Evolutionary conservation across 2,888 invertebrate species (phyloP), one percentile per base, ranked within the genome.

Genomic region (Hesperia comma): DNA sequence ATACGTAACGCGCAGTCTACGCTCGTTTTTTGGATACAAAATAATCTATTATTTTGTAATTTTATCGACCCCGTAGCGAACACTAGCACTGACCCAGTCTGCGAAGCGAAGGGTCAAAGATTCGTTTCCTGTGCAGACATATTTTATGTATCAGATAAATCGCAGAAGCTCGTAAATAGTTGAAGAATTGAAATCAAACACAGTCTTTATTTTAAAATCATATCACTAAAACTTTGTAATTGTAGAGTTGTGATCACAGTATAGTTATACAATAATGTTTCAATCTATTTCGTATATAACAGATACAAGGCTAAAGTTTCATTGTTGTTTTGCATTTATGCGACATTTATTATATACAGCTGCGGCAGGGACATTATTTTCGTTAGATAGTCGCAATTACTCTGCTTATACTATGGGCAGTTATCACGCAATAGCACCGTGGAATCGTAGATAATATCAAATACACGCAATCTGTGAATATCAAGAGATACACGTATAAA

Each of bases 401-500:
- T 67, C 64, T 57, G 67, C 63, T 69, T 71, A 61, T 58, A 58
- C 71, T 73, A 74, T 73, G 75, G 71, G 56, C 72, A 69, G 69
- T 70, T 69, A 75, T 73, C 77, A 77, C 77, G 77, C 77, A 70
- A 75, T 71, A 75, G 73, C 72, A 71, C 72, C 69, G 69, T 66
- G 63, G 67, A 74, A 71, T 70, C 69, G 61, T 68, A 71, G 69
- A 73, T 71, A 74, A 72, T 66, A 60, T 60, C 54, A 33, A 60
- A 66, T 15, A 66, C 66, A 66, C 66, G 66, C 66, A 60, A 66
- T 66, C 60, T 26, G 43, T 54, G 43, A 66, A 53, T 53, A 43
- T 51, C 7, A 32, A 51, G n/a, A 6, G 40, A 57, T 64, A 53
- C 14, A 14, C 51, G 6, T 46, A 46, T 46, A 46, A 17, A 7